Evolutionary conservation across 2,113 vertebrate species (phyloP), one percentile per base, ranked within the genome.

Genomic region (Lophius piscatorius): DNA sequence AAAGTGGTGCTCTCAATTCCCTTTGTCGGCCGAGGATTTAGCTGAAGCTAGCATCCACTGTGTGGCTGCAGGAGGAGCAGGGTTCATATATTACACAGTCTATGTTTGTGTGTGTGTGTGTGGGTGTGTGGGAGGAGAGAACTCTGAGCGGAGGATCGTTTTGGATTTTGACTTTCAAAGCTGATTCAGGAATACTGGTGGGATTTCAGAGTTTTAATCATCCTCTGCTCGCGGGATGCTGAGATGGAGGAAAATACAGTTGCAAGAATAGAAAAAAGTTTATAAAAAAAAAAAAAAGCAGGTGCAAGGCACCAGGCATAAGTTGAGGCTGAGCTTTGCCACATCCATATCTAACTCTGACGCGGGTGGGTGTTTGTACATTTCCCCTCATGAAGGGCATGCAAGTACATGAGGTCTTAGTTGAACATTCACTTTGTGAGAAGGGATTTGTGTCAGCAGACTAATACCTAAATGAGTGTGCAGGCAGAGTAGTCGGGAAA

Each of bases 371-470:
- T 6, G 9, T 71, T 36, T 9, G 33, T 22, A 40, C 14, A 14
- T 56, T 42, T 50, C 40, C 57, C 65, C 59, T 65, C 42, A 13
- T 36, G 14, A 58, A 56, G 55, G n/a, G 22, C 9, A 4, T 10
- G 17, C 26, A 12, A 24, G 51, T 36, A 48, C 60, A 63, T 17
- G 38, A 64, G 38, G 39, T 57, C 60, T 76, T 58, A 44, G 62
- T 38, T 69, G 17, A 57, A 51, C 8, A 16, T 29, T 33, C 29
- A 76, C 54, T 74, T 70, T 41, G 57, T 59, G 69, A 76, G 52
- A 62, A 56, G 72, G 79, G 85, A 80, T 84, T 86, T 74, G 61
- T 80, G 83, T 89, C 85, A 84, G 73, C 77, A 6, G 71, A 59
- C 55, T 82, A 74, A 84, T 60, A 70, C 68, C 54, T 35, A 50